These are phyloP conservation scores for Takifugu flavidus DNA, from an alignment of 2,113 vertebrate species.

Conservation along the genomic window DNA sequence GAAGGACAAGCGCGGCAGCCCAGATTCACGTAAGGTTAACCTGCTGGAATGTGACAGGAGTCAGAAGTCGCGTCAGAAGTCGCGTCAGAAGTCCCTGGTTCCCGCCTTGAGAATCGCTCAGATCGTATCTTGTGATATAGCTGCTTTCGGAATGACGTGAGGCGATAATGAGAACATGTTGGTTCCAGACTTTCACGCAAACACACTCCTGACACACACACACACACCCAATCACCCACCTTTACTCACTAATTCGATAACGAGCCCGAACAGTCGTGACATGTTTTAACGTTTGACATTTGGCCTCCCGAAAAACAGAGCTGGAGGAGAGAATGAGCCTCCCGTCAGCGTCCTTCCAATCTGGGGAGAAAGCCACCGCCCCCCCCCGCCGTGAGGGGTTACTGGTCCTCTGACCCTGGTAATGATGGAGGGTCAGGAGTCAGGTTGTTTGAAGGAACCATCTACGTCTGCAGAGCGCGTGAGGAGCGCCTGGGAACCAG, in stretches of 20 bases:
- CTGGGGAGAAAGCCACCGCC: neutral
- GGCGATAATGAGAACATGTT: neutral
- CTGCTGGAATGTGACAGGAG: conserved; percentile 23
- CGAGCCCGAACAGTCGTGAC: conserved; percentile 55
- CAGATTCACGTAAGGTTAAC: conserved; percentile 12
- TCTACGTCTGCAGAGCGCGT: conserved; percentile 59
- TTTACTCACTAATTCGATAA: conserved; percentile 64
- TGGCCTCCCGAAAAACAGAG: conserved; percentile 40
- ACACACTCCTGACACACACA: conserved; percentile 24
- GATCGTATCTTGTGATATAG: conserved; percentile 28
- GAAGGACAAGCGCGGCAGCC: conserved; percentile 1
- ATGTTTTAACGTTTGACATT: conserved; percentile 73
- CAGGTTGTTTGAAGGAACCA: conserved; percentile 59
- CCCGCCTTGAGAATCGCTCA: conserved; percentile 10
- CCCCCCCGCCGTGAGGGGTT: conserved; percentile 35
- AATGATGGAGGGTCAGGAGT: conserved; percentile 73
- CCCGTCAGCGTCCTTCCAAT: conserved; percentile 16
- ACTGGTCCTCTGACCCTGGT: conserved; percentile 61
- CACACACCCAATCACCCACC: conserved; percentile 37
- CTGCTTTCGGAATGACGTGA: conserved; percentile 18
- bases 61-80: conserved; percentile 21
- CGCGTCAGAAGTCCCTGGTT: conserved; percentile 19
- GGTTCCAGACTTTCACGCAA: neutral
- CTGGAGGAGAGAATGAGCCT: conserved; percentile 11
- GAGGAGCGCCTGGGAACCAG: conserved; percentile 71